Evolutionary conservation across 2,113 vertebrate species (phyloP).

Genomic region (Apodemus sylvaticus): DNA sequence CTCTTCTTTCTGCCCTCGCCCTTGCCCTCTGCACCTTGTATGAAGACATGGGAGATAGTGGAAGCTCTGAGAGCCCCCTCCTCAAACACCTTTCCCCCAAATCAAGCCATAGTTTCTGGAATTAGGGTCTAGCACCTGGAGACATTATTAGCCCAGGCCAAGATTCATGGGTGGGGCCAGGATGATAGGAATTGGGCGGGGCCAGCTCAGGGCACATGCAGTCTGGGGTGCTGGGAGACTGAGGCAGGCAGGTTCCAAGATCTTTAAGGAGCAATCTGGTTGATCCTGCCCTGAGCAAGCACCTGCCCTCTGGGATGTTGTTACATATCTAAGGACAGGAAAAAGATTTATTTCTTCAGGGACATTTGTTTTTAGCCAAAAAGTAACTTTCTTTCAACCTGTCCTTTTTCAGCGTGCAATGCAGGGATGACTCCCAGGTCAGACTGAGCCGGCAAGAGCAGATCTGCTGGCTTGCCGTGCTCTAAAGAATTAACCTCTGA

Average conservation of each 20-base stretch:
- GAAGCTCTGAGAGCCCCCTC: accelerated
- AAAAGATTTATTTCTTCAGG: not conserved
- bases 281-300: not conserved
- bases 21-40: accelerated
- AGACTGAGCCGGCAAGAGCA: too few relatives aligned
- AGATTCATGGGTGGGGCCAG: accelerated
- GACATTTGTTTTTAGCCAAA: not conserved
- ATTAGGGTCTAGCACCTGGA: not conserved
- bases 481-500: too few relatives aligned
- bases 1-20: not conserved
- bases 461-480: not conserved
- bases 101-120: accelerated
- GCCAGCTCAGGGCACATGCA: too few relatives aligned
- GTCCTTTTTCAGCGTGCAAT: accelerated
- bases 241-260: too few relatives aligned
- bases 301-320: not conserved
- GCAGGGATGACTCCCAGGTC: accelerated
- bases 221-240: not conserved
- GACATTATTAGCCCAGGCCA: accelerated
- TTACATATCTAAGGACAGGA: not conserved
- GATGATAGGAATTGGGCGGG: accelerated
- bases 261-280: accelerated
- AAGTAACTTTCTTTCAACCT: accelerated
- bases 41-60: accelerated
- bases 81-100: not conserved